Conservation (phyloP, 1,140 invertebrate species). For the Drosophila kepulauana region DNA sequence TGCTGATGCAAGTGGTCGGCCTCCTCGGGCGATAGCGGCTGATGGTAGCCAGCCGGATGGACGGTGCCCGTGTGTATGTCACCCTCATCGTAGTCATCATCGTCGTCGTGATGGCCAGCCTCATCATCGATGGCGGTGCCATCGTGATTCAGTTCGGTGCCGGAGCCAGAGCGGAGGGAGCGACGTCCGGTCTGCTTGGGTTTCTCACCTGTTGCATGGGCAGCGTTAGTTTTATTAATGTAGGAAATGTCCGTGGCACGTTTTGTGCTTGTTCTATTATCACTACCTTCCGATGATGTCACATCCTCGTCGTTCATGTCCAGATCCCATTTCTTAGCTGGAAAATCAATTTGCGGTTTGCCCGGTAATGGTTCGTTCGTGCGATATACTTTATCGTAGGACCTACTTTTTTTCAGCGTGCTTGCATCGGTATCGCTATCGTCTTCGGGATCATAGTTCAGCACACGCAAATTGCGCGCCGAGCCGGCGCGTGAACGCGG, state of each 20-base stretch:
- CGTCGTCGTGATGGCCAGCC: constrained; percentile 59
- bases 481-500: constrained; percentile 87
- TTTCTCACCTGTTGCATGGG: constrained; percentile 78
- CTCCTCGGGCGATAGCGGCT: constrained; percentile 75
- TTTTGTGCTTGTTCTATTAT: constrained; percentile 86
- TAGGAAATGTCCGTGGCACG: constrained; percentile 87
- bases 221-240: constrained; percentile 80
- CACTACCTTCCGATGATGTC: constrained; percentile 87
- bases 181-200: constrained; percentile 86
- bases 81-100: constrained; percentile 70
- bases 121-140: constrained; percentile 11
- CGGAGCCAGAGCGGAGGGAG: constrained; percentile 83
- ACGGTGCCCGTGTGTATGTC: constrained; percentile 62
- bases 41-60: constrained; percentile 75
- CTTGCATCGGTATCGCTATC: constrained; percentile 82
- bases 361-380: constrained; percentile 93
- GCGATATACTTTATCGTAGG: constrained; percentile 92
- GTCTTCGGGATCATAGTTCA: constrained; percentile 72
- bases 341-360: constrained; percentile 91
- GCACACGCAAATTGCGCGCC: constrained; percentile 85
- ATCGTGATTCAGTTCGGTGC: constrained; percentile 83
- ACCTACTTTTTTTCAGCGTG: constrained; percentile 87
- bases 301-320: constrained; percentile 88
- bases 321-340: constrained; percentile 92
- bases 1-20: constrained; percentile 71